Conservation (phyloP, 2,113 vertebrate species). For the Stomatorhinus ivindoensis region DNA sequence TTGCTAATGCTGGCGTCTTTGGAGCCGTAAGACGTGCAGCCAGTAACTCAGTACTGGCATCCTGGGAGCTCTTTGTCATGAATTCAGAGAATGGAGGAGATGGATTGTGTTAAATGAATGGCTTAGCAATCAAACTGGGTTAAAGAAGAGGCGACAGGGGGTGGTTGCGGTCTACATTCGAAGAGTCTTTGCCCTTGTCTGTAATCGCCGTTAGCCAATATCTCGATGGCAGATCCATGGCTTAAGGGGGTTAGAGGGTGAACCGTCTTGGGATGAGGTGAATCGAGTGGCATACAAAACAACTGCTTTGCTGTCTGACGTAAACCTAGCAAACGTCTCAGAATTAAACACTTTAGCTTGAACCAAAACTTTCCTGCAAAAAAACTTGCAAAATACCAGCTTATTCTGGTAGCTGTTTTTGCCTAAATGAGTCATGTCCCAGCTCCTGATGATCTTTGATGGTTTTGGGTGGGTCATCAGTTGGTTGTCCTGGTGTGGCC, state of each 20-base stretch:
- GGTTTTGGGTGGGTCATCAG: not conserved
- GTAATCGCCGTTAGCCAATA: not conserved
- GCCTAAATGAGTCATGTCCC: not conserved
- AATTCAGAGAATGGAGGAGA: not conserved
- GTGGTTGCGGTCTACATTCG: not conserved
- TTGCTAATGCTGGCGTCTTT: not conserved
- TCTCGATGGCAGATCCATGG: not conserved
- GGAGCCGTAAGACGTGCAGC: not conserved
- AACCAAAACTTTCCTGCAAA: not conserved
- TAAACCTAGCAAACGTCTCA: not conserved
- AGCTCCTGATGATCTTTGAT: not conserved
- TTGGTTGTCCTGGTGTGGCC: not conserved
- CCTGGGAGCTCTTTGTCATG: not conserved
- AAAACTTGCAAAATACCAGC: not conserved
- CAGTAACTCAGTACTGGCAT: not conserved
- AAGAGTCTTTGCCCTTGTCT: not conserved
- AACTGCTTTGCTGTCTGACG: not conserved
- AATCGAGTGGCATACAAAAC: not conserved
- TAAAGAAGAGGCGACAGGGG: not conserved
- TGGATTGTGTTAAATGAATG: not conserved
- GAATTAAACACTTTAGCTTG: not conserved
- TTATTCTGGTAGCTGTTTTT: not conserved
- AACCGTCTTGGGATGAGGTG: not conserved
- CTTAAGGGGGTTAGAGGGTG: not conserved
- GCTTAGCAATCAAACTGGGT: not conserved